Evolutionary conservation across 2,888 invertebrate genomes (phyloP), one percentile per base, ranked within the genome.

Genomic region (Agonopterix alstromeriana): DNA sequence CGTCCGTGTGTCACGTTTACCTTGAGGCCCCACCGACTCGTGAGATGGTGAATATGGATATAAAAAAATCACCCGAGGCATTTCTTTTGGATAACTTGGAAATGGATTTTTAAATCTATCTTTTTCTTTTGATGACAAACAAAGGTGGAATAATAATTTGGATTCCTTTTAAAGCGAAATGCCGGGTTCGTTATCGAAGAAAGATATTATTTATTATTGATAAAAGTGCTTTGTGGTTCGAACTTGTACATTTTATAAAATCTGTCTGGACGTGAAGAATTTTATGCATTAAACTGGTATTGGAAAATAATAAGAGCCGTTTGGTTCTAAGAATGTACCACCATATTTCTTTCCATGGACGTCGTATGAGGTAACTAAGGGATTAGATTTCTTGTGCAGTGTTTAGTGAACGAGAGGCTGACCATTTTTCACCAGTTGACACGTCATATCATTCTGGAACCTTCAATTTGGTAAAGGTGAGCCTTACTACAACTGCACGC

Each of bases 141-240:
- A 77, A 76, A 72, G 62, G 66, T 60, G 56, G 61, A 72, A 68
- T 70, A 67, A 75, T 74, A 70, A 76, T 73, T 73, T 64, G 64
- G 64, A 63, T 65, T 63, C 58, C 58, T 63, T 65, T 64, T 54
- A 50, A 53, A 43, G 46, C 56, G 56, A 59, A 62, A 47, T 36
- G 42, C 8, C 36, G 41, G 27, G 27, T 27, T 27, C 27, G 27
- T 11, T 12, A 45, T 46, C 12, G 46, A 12, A 17, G 10, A n/a
- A 27, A 8, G 36, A 45, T 45, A 36, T 42, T 47, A 11, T 40
- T 41, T 42, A 7, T 45, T 40, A 45, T 45, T 45, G 49, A 49
- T 46, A 48, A 46, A 49, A 45, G 40, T 42, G 17, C 36, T 42
- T 48, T 35, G 27, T 27, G 38, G 11, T 40, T 27, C 36, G n/a